Evolutionary conservation across 2,797 vertebrate genomes (phyloP), one percentile per base, ranked within the genome.

Genomic region (Staurois parvus): DNA sequence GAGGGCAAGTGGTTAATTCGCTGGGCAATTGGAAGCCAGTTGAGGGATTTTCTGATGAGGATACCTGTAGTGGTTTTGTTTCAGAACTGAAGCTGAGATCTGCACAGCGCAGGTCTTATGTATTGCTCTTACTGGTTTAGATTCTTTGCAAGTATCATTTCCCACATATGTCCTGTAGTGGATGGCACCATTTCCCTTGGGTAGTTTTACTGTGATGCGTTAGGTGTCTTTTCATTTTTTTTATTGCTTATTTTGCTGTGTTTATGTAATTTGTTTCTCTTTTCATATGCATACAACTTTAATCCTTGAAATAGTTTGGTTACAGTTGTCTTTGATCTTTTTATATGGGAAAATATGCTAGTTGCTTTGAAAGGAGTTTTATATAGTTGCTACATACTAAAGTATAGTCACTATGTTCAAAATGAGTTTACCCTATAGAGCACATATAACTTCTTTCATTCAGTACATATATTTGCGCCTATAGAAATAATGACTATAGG

Each of bases 211-310:
- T 45, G 72, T 73, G 15, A 73, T 26, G 72, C 40, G 0, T 15
- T 73, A 42, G 40, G 42, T 28, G n/a, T 45, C 24, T 72, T 48
- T 42, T 73, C 37, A 48, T 73, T 73, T 37, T 37, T 72, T 73
- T 73, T 48, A 73, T 73, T 45, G 40, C 72, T 48, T 37, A 48
- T 73, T 42, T 73, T 40, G 40, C 37, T 73, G 42, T 73, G 72
- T 73, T 73, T 42, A 73, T 73, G 40, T 29, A 73, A 73, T 73
- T 73, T 73, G 72, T 73, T 73, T 73, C n/a, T 73, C 72, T 73
- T 73, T 73, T 73, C 34, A 81, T 52, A 59, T 32, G 6, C 68
- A 37, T 72, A 19, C 79, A 59, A 26, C 30, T 26, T 17, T 59
- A 72, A 81, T 59, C 48, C 79, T 72, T 32, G 34, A 59, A 73